Evolutionary conservation across 2,888 invertebrate species (phyloP).

Genomic region (Hermaeophaga mercurialis): DNA sequence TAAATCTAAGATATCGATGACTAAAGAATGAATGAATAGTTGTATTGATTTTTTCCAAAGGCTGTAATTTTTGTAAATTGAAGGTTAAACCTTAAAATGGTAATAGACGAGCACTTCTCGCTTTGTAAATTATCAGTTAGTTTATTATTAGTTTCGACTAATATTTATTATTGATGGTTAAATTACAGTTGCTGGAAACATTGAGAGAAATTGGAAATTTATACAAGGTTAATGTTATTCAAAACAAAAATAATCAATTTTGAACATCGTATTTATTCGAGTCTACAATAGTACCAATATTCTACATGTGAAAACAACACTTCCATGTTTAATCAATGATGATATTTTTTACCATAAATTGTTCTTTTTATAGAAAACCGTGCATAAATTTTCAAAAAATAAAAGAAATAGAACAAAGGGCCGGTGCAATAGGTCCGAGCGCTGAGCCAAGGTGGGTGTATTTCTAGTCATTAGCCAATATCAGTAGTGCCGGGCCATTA

Average conservation of each 20-base stretch:
- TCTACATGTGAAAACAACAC: too few relatives aligned
- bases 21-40: slow-evolving; percentile 1
- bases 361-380: too few relatives aligned
- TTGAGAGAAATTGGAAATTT: neutral
- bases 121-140: too few relatives aligned
- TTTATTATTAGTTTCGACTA: neutral
- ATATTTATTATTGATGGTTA: neutral
- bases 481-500: slow-evolving; percentile 51
- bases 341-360: too few relatives aligned
- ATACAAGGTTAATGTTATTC: neutral
- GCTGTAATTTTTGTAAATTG: neutral
- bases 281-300: too few relatives aligned
- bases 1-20: slow-evolving; percentile 4
- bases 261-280: too few relatives aligned
- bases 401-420: slow-evolving; percentile 15
- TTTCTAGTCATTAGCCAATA: slow-evolving; percentile 57
- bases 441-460: slow-evolving; percentile 56
- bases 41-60: neutral
- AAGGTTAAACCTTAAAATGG: neutral
- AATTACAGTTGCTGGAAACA: slow-evolving; percentile 9
- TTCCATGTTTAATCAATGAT: too few relatives aligned
- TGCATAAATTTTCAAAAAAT: slow-evolving; percentile 10
- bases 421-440: slow-evolving; percentile 54
- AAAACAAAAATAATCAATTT: too few relatives aligned
- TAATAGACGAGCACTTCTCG: too few relatives aligned